Percentiles rank a stretch among this genome's conserved stretches.
phyloP scores from a whole-genome alignment of 2,888 invertebrate genomes.

The Callyntrura guangdongensis region DNA sequence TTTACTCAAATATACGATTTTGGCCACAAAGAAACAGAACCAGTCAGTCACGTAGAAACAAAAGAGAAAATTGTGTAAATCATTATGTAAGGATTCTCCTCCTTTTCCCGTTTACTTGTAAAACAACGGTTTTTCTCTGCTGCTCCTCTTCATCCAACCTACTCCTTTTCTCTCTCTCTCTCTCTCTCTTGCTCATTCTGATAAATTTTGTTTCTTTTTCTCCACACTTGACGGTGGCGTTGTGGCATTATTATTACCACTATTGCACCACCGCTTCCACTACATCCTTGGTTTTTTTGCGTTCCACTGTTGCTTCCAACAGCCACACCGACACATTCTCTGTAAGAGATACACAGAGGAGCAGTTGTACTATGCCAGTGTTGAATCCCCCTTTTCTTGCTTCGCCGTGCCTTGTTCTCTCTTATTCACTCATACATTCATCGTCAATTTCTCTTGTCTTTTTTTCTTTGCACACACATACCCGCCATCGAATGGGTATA shows the following conservation, averaged over 20 bases:
- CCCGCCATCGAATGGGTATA: constrained; percentile 49
- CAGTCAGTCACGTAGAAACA: constrained; percentile 18
- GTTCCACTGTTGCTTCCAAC: constrained; percentile 70
- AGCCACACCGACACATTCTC: constrained; percentile 7
- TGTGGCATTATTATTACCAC: constrained; percentile 50
- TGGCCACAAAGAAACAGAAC: neutral
- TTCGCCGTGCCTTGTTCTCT: neutral
- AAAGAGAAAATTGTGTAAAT: constrained; percentile 41
- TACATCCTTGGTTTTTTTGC: constrained; percentile 25
- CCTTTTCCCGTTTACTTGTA: neutral
- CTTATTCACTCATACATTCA: neutral
- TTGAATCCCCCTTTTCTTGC: constrained; percentile 24
- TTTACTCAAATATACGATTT: neutral
- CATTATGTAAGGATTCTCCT: neutral
- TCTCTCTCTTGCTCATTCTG: no score
- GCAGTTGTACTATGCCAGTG: constrained; percentile 43
- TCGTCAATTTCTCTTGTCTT: constrained; percentile 31
- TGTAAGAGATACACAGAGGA: constrained; percentile 42
- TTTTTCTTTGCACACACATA: neutral
- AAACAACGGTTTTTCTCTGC: constrained; percentile 17
- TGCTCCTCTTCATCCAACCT: neutral
- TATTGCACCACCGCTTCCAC: constrained; percentile 50
- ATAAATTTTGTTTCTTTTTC: no score
- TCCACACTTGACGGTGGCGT: neutral
- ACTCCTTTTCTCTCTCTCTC: constrained; percentile 6